Evolutionary conservation across 2,113 vertebrate species (phyloP), one percentile per base, ranked within the genome.

Genomic region (Triplophysa siluroides): DNA sequence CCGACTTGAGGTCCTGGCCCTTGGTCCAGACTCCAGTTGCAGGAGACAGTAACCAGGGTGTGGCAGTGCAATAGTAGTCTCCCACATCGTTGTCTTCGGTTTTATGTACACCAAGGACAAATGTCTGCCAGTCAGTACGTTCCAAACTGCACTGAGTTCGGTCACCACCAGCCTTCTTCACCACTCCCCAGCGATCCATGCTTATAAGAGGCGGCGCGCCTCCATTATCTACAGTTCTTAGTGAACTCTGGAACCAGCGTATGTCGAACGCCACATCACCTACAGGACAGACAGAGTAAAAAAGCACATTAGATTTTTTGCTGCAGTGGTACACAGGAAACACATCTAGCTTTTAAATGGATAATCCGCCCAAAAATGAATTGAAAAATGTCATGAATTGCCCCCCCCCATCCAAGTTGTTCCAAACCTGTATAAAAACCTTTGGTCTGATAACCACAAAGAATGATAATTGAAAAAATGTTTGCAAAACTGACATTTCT

Each of bases 251-350:
- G 80, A 94, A 96, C 97, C 97, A 99, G 47, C 88, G 92, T 62
- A 98, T 94, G 0, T 97, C 96, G 0, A 96, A 99, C 1, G 93
- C 91, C 92, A 97, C 89, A 56, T 96, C 93, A 8, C 95, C 97
- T 98, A 0, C 13, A 72, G 76, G 68, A 16, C 47, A 63, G 9
- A 63, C 3, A 50, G 18, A 7, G 26, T 2, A 21, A 45, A 14
- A 56, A 7, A 5, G 33, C 5, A 7, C 6, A 7, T 38, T 38
- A 38, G 7, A 6, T 38, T 38, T 38, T 38, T 29, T 38, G 4
- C 29, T 33, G 29, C 29, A 33, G 5, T 5, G 5, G 5, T 6
- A 33, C 29, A 33, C 29, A 33, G 29, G 29, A 33, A 33, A 33
- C 29, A 33, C 29, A 5, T 33, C 5, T 33, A 33, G 29, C 29